Percentiles rank a stretch among this genome's conserved stretches.
Conservation (phyloP, 2,797 vertebrate genomes). For the Chaetophractus vellerosus region DNA sequence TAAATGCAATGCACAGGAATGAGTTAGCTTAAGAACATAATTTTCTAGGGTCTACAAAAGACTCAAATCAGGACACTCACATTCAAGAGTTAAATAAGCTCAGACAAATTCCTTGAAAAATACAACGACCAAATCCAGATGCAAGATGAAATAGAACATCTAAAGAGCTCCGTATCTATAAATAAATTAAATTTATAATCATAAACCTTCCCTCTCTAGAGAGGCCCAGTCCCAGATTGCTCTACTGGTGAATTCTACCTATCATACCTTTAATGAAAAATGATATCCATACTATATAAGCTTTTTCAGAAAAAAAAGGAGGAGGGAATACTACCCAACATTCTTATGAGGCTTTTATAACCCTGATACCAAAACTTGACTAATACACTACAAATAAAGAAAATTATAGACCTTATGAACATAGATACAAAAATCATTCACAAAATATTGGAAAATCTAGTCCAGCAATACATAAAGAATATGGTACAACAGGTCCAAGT, state of each 20-base stretch:
- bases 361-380: not conserved
- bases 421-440: not conserved
- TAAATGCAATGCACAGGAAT: no score
- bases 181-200: not conserved
- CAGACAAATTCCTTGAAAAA: not conserved
- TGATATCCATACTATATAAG: no score
- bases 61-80: not conserved
- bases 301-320: not conserved
- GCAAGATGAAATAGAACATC: not conserved
- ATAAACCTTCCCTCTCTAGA: not conserved
- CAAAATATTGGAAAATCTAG: not conserved
- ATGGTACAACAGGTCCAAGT: no score
- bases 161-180: not conserved
- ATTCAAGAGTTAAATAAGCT: not conserved
- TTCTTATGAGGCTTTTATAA: not conserved
- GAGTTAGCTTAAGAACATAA: no score
- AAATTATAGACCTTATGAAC: not conserved
- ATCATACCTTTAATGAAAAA: no score
- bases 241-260: not conserved
- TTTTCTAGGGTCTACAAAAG: no score
- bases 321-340: not conserved
- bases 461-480: not conserved
- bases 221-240: not conserved
- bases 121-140: not conserved
- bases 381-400: not conserved